Percentiles rank a stretch among this genome's conserved stretches.
Conservation (phyloP, 2,113 vertebrate genomes). For the Vireo altiloquus region DNA sequence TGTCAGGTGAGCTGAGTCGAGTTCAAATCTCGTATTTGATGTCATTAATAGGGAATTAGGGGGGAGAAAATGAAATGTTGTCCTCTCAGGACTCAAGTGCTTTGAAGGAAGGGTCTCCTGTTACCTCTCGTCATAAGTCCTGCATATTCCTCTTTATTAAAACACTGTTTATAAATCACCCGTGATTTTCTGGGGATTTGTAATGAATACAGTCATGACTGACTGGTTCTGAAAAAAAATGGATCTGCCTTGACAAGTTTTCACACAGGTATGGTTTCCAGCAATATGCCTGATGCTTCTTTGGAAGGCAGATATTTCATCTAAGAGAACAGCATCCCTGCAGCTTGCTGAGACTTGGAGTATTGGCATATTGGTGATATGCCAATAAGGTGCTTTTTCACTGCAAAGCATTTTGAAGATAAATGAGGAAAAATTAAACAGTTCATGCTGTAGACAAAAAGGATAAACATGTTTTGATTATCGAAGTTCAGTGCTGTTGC, state of each 20-base stretch:
- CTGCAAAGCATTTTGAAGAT: neutral
- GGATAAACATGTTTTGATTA: neutral
- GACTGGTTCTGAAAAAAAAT: neutral
- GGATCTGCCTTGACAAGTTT: neutral
- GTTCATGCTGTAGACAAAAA: neutral
- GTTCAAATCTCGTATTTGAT: neutral
- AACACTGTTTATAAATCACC: neutral
- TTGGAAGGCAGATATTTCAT: neutral
- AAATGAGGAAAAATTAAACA: neutral
- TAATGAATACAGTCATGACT: neutral
- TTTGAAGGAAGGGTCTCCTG: neutral
- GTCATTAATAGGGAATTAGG: neutral
- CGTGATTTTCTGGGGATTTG: neutral
- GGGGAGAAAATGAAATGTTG: neutral
- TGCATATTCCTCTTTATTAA: conserved; percentile 6
- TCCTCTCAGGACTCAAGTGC: neutral
- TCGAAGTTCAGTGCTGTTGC: neutral
- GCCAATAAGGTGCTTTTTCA: neutral
- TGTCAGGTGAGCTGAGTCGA: neutral
- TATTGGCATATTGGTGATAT: neutral
- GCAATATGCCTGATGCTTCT: neutral
- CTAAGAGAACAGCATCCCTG: neutral
- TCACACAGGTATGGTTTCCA: neutral
- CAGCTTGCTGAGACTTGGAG: neutral
- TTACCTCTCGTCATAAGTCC: neutral